phyloP scores from a whole-genome alignment of 2,888 invertebrate species.

The Andrena flavipes region DNA sequence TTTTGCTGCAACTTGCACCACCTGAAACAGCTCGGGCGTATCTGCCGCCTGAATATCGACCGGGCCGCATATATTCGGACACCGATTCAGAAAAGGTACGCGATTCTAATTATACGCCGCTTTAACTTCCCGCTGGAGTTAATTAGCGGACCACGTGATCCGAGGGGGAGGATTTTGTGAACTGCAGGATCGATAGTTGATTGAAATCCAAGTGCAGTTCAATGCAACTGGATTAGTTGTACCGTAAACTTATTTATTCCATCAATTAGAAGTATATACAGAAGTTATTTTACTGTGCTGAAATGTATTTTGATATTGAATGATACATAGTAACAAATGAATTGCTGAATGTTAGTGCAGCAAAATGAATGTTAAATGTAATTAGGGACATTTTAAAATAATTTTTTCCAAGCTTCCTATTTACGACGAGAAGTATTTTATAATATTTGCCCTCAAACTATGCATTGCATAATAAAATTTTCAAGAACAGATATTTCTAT shows the following conservation, averaged over 20 bases:
- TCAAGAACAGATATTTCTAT: too few species aligned
- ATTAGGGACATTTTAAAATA: too few species aligned
- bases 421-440: too few species aligned
- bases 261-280: too few species aligned
- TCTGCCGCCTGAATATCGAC: constrained; percentile 87
- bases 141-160: not conserved
- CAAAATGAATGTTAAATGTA: too few species aligned
- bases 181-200: not conserved
- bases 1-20: constrained; percentile 83
- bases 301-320: too few species aligned
- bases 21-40: constrained; percentile 85
- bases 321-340: too few species aligned
- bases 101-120: constrained; percentile 24
- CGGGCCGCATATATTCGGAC: constrained; percentile 85
- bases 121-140: not conserved
- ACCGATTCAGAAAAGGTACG: constrained; percentile 87
- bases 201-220: not conserved
- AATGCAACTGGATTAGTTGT: not conserved
- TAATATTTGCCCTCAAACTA: too few species aligned
- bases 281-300: too few species aligned
- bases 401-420: too few species aligned
- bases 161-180: not conserved
- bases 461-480: too few species aligned
- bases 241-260: not conserved
- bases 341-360: too few species aligned